Evolutionary conservation across 2,113 vertebrate genomes (phyloP), one percentile per base, ranked within the genome.

Genomic region (Piprites chloris): DNA sequence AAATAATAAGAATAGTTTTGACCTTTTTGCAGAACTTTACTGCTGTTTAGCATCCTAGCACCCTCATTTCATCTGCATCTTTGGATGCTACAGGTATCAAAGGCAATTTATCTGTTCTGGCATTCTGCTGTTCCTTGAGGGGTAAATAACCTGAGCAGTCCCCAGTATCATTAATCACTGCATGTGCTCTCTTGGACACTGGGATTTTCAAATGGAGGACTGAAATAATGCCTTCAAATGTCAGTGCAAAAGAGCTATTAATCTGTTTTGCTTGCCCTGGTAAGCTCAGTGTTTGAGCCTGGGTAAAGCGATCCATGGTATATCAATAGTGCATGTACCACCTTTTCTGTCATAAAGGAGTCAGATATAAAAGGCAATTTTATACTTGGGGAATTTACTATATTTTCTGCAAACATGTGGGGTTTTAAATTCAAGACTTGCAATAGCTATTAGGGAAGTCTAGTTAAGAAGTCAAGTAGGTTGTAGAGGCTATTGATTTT

Each of bases 241-340:
- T 21, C 82, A 85, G 24, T 13, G 35, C 56, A 28, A 23, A 52
- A 18, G 28, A 3, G 53, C 58, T 81, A 52, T 53, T 47, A 61
- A 4, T 66, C 47, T 58, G 33, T 4, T 39, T 35, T 47, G 11
- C 68, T 39, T 76, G 42, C 50, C 68, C 68, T 61, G 42, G 23
- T 28, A 19, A 37, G 62, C 71, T 87, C 89, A 41, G 52, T 17
- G 16, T 52, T 46, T 32, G 41, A 41, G 53, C 62, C 19, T 5
- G 35, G 41, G 26, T 61, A 44, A 62, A 53, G 47, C 46, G 71
- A 66, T 32, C 62, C 52, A 2, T 19, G 41, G 14, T 4, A 1
- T 32, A 17, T 12, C 19, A 78, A 17, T 37, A 42, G 59, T 2
- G 21, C 2, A 1, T 0, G 0, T 23, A 33, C 17, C 73, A 11